Evolutionary conservation across 2,797 vertebrate species (phyloP).

Genomic region (Eurystomus glaucurus): DNA sequence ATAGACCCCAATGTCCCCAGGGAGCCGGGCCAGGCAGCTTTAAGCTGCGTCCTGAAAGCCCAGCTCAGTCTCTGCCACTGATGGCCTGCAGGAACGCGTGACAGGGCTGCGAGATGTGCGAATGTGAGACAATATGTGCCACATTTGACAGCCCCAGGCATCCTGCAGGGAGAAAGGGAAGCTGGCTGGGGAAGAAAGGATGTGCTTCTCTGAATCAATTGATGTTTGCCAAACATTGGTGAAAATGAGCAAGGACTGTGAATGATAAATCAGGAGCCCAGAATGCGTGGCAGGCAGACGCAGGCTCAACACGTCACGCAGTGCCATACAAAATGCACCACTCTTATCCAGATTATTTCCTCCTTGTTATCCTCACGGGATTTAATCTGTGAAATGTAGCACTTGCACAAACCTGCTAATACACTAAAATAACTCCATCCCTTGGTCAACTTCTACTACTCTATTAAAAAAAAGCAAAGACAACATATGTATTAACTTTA

Average conservation of each 20-base stretch:
- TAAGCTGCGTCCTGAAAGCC: background rate
- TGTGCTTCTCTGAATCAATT: background rate
- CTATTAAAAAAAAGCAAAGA: background rate
- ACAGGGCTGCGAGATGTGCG: accelerated
- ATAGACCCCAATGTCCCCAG: accelerated
- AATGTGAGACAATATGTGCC: accelerated
- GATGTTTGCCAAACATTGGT: constrained; percentile 27
- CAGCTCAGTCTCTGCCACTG: background rate
- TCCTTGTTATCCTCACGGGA: background rate
- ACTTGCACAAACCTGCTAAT: background rate
- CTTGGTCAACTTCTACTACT: background rate
- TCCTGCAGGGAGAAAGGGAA: background rate
- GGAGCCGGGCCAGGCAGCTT: background rate
- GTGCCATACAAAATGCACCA: background rate
- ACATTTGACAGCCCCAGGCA: background rate
- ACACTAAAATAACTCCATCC: background rate
- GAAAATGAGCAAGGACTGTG: background rate
- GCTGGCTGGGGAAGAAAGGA: background rate
- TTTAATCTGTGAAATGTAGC: background rate
- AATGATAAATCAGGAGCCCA: background rate
- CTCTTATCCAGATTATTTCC: background rate
- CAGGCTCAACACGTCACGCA: background rate
- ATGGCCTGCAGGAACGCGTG: accelerated
- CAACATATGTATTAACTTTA: background rate
- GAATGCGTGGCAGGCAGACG: accelerated